Percentiles rank a stretch among this genome's conserved stretches.
Evolutionary conservation across 2,113 vertebrate species (phyloP).

Genomic region (Trinectes maculatus): DNA sequence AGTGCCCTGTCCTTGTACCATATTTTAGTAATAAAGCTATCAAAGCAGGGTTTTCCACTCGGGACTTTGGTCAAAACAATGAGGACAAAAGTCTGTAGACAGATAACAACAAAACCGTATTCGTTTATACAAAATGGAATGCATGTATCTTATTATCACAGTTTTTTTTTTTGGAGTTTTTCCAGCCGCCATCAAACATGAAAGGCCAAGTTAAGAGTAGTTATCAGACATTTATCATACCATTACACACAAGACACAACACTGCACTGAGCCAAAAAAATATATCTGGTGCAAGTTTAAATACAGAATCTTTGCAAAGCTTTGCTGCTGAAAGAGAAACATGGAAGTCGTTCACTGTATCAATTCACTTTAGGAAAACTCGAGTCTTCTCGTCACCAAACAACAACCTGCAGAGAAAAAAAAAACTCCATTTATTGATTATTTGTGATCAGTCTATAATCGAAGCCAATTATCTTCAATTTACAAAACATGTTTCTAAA

Average conservation of each 20-base stretch:
- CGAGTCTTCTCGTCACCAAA: slow-evolving; percentile 74
- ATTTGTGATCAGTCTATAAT: not conserved
- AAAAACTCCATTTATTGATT: not conserved
- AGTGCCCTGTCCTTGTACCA: slow-evolving; percentile 1
- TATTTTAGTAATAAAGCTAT: slow-evolving; percentile 40
- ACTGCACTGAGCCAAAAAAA: too few relatives aligned
- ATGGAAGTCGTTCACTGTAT: not conserved
- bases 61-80: slow-evolving; percentile 51
- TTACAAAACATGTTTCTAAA: too few relatives aligned
- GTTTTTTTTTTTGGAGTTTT: not conserved
- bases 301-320: not conserved
- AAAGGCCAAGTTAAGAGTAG: not conserved
- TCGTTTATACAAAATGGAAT: not conserved
- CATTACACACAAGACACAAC: slow-evolving; percentile 3
- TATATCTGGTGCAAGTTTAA: not conserved
- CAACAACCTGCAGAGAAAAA: slow-evolving; percentile 63
- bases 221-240: not conserved
- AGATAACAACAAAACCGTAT: slow-evolving; percentile 19
- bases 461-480: too few relatives aligned
- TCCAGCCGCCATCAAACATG: not conserved
- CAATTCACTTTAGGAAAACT: slow-evolving; percentile 65
- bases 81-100: slow-evolving; percentile 16
- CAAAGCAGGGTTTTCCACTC: slow-evolving; percentile 13
- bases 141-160: slow-evolving; percentile 14
- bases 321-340: not conserved